Evolutionary conservation across 1,140 invertebrate species (phyloP).

Genomic region (Meloidogyne hapla): DNA sequence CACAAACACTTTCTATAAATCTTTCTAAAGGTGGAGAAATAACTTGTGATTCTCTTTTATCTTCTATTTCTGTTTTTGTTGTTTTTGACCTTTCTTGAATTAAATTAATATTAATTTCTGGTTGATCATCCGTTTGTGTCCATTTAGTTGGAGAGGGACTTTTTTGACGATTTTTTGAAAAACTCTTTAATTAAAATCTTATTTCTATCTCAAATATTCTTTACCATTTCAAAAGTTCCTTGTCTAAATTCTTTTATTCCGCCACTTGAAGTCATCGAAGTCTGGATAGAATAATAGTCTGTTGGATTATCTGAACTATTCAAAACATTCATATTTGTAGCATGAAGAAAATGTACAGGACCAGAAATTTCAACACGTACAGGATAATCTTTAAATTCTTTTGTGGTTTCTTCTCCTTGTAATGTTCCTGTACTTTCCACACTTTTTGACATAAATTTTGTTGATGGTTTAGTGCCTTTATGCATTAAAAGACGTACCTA

Average conservation of each 20-base stretch:
- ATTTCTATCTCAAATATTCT: not conserved
- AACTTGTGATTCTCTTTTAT: not conserved
- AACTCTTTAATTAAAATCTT: not conserved
- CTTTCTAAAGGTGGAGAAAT: constrained; percentile 26
- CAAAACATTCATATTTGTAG: constrained; percentile 17
- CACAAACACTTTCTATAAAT: constrained; percentile 28
- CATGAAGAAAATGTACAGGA: constrained; percentile 28
- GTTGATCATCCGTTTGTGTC: not conserved
- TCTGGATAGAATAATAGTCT: not conserved
- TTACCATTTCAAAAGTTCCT: not conserved
- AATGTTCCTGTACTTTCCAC: not conserved
- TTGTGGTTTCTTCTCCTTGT: not conserved
- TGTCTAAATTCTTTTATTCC: constrained; percentile 1
- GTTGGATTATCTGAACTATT: not conserved
- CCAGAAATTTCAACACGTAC: constrained; percentile 26
- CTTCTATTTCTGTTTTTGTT: not conserved
- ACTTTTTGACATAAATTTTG: not conserved
- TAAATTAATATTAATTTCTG: no score
- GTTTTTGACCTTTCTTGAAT: not conserved
- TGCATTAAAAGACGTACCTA: constrained; percentile 1
- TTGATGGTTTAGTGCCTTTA: not conserved
- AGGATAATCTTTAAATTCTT: constrained; percentile 9
- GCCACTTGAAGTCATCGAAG: not conserved
- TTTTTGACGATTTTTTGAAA: not conserved
- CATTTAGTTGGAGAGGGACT: not conserved